Evolutionary conservation across 2,797 vertebrate genomes (phyloP).

Genomic region (Thunnus albacares): DNA sequence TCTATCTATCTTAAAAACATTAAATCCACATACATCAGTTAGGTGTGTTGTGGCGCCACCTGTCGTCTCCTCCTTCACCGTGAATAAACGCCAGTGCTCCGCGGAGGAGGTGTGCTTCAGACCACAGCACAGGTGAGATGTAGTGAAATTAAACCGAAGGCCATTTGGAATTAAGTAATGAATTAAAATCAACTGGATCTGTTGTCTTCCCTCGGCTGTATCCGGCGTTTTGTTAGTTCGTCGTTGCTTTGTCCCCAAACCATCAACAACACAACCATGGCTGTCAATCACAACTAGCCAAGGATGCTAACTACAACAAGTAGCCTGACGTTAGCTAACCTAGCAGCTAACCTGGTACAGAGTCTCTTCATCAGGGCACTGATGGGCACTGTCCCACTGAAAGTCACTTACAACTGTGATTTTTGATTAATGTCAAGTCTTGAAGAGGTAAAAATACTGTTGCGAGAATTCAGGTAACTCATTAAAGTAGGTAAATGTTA

Average conservation of each 20-base stretch:
- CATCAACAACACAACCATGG: no score
- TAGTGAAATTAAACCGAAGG: neutral
- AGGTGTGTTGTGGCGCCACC: constrained; percentile 8
- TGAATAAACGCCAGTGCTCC: neutral
- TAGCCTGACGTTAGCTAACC: no score
- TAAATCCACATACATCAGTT: neutral
- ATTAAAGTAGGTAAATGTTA: neutral
- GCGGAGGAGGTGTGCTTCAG: neutral
- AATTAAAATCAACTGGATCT: no score
- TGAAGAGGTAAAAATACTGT: neutral
- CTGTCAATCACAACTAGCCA: constrained; percentile 6
- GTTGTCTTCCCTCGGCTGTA: neutral
- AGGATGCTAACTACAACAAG: neutral
- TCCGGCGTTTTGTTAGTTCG: neutral
- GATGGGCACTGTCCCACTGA: neutral
- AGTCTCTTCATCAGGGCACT: no score
- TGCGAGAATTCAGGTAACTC: neutral
- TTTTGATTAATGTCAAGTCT: no score
- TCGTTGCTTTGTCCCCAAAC: neutral
- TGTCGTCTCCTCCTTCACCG: neutral
- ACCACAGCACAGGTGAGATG: constrained; percentile 25
- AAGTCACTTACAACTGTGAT: neutral
- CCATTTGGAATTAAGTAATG: neutral
- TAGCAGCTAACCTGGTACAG: neutral
- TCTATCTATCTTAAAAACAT: no score